phyloP scores from a whole-genome alignment of 2,113 vertebrate species.

The Phyllostomus discolor region DNA sequence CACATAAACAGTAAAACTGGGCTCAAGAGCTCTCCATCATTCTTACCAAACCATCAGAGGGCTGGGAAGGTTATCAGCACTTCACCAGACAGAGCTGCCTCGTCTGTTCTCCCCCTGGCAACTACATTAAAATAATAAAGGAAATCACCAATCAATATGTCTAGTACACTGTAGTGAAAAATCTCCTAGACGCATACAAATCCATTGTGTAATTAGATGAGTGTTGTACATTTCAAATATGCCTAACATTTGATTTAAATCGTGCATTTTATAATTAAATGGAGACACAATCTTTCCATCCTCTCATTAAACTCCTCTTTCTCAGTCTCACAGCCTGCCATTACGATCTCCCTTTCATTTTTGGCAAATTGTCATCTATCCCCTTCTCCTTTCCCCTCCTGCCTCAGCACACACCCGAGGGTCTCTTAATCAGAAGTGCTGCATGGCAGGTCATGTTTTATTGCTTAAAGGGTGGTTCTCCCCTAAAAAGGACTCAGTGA shows the following conservation, averaged over 20 bases:
- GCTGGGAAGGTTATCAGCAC: not conserved
- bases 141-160: conserved; percentile 26
- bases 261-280: conserved; percentile 54
- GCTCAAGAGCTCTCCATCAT: not conserved
- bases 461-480: conserved; percentile 63
- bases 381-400: conserved; percentile 63
- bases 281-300: conserved; percentile 62
- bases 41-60: not conserved
- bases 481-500: conserved; percentile 10
- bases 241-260: conserved; percentile 26
- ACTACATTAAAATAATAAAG: conserved; percentile 40
- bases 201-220: conserved; percentile 23
- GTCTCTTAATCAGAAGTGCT: conserved; percentile 74
- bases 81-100: not conserved
- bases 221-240: conserved; percentile 26
- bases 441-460: conserved; percentile 56
- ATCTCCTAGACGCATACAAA: conserved; percentile 1
- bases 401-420: conserved; percentile 42
- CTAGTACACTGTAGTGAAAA: conserved; percentile 22
- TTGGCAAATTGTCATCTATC: conserved; percentile 68
- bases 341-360: conserved; percentile 56
- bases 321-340: conserved; percentile 59
- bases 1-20: not conserved
- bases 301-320: conserved; percentile 19
- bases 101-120: not conserved